Evolutionary conservation across 2,888 invertebrate species (phyloP).

Genomic region (Euplagia quadripunctaria): DNA sequence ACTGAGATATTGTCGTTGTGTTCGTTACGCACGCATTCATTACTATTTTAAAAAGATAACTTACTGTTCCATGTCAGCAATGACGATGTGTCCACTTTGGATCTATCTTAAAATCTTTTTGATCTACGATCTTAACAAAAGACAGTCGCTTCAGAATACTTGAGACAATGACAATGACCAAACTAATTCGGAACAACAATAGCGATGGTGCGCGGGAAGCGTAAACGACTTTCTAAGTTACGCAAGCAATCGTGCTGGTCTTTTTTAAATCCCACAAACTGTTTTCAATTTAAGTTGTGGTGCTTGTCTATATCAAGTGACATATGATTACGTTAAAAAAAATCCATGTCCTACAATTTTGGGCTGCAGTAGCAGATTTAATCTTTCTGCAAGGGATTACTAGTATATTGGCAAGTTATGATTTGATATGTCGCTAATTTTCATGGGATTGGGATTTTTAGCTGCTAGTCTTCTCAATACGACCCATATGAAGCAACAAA

Average conservation of each 20-base stretch:
- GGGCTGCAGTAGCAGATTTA: neutral
- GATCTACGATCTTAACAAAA: constrained; percentile 8
- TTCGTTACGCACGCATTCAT: neutral
- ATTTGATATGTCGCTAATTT: neutral
- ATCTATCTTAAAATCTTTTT: neutral
- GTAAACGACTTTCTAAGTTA: constrained; percentile 68
- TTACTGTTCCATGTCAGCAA: neutral
- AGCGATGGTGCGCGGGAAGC: constrained; percentile 55
- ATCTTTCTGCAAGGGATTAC: neutral
- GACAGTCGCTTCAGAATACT: constrained; percentile 9
- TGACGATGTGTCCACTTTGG: neutral
- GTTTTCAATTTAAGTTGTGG: neutral
- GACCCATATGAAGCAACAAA: neutral
- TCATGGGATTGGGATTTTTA: too few species aligned
- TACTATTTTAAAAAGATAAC: neutral
- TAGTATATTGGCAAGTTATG: neutral
- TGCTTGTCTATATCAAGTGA: neutral
- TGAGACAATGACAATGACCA: constrained; percentile 54
- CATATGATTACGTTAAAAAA: neutral
- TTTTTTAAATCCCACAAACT: constrained; percentile 34
- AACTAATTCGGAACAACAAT: constrained; percentile 64
- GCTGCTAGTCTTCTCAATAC: neutral
- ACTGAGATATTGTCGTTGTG: neutral
- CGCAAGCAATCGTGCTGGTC: constrained; percentile 54
- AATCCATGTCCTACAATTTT: neutral